Base-by-base conservation (phyloP, 2,113 vertebrate genomes). In the Plecotus auritus region DNA sequence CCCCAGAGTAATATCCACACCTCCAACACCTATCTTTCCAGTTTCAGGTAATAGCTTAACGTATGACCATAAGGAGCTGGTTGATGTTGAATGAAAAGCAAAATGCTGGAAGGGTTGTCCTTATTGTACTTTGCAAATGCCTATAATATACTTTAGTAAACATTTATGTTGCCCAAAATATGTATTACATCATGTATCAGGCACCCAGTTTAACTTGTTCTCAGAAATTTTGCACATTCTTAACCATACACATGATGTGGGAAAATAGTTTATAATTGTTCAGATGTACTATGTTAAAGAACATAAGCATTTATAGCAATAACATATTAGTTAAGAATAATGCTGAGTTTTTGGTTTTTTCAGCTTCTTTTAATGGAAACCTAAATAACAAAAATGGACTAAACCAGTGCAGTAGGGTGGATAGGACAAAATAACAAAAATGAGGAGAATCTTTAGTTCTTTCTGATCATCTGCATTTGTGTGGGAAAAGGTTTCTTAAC, bases 21-120 rank as follows among this genome's bases (percentile, higher is more conserved):
- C 98, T 10, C 97, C 99, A 59, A 99, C 99, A 82, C 99, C 99
- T 78, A 13, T 99, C 90, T 99, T 99, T 96, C 98, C 99, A 96
- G 98, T 99, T 83, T 99, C 99, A 98, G 99, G 99, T 99, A 99
- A 97, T 95, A 96, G 59, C 69, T 96, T 96, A 72, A 61, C 82
- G 6, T 87, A 93, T 70, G 95, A 94, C 45, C 85, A 13, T 91
- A 78, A 81, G 42, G 93, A 94, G 30, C 59, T 77, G 56, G 45
- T 96, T 95, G 49, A 69, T 91, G 5, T 49, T 83, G 59, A 96
- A 96, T 88, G 51, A 81, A 89, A 88, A 89, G 16, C 32, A 61
- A 49, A 20, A 17, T 93, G 47, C 40, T 64, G 74, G 22, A 95
- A 87, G 45, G 12, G 35, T 76, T 93, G 4, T 73, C 82, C 61